These are phyloP conservation scores for Tauraco erythrolophus DNA, from an alignment of 2,113 vertebrate genomes.

Conservation along the genomic window DNA sequence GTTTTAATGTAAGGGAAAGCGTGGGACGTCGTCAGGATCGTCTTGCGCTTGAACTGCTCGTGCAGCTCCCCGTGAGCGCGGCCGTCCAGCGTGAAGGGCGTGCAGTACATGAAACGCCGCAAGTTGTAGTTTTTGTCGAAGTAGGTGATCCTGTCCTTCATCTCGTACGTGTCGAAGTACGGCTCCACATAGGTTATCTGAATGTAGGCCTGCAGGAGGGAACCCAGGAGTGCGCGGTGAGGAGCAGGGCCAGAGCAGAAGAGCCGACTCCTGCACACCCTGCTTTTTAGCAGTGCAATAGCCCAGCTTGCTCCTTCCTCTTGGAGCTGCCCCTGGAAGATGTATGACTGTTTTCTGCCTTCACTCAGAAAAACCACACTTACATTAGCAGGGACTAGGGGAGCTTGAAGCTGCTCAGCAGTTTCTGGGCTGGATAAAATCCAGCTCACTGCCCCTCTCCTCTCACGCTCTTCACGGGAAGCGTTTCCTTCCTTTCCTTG, in stretches of 20 bases:
- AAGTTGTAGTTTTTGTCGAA: constrained; percentile 99
- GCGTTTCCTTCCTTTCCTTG: not conserved
- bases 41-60: constrained; percentile 97
- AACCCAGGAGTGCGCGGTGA: not conserved
- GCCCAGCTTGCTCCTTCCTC: not conserved
- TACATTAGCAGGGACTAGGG: fast-evolving
- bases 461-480: not conserved
- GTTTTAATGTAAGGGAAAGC: constrained; percentile 99
- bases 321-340: not conserved
- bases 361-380: not conserved
- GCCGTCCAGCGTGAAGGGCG: constrained; percentile 96
- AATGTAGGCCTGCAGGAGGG: constrained; percentile 87
- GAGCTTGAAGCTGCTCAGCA: not conserved
- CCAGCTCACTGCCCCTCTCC: not conserved
- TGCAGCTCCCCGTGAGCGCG: constrained; percentile 96
- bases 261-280: fast-evolving
- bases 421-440: not conserved
- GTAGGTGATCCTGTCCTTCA: constrained; percentile 99
- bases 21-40: constrained; percentile 94
- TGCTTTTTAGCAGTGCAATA: not conserved
- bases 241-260: not conserved
- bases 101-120: constrained; percentile 97
- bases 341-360: not conserved
- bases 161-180: constrained; percentile 97
- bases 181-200: constrained; percentile 99